phyloP scores from a whole-genome alignment of 2,888 invertebrate species.

The Caenorhabditis imperialis region DNA sequence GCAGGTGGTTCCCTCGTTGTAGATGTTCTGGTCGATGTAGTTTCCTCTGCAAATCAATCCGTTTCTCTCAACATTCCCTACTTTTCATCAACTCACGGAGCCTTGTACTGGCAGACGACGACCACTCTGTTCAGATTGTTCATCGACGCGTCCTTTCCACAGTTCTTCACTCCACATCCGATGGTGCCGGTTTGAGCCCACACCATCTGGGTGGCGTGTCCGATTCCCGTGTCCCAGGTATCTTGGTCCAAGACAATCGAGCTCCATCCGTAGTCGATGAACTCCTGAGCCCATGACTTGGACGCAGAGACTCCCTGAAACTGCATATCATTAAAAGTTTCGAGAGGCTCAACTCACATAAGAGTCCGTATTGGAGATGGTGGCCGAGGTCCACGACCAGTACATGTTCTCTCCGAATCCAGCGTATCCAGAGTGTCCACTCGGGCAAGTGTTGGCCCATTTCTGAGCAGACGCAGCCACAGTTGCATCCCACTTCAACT shows the following conservation, averaged over 20 bases:
- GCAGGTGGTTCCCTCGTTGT: constrained; percentile 30
- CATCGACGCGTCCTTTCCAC: constrained; percentile 23
- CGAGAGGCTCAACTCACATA: constrained; percentile 1
- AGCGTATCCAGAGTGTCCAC: constrained; percentile 22
- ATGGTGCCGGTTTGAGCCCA: constrained; percentile 41
- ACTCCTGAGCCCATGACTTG: constrained; percentile 48
- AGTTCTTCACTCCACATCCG: constrained; percentile 54
- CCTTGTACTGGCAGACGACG: constrained; percentile 54
- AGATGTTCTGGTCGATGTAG: constrained; percentile 16
- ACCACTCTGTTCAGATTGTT: constrained; percentile 26
- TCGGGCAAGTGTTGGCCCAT: constrained; percentile 39
- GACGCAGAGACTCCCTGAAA: constrained; percentile 21
- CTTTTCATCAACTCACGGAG: constrained; percentile 30
- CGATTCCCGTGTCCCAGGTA: constrained; percentile 50
- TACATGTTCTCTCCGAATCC: constrained; percentile 46
- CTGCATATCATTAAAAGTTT: too few species aligned
- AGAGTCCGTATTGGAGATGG: constrained; percentile 15
- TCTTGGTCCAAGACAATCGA: constrained; percentile 33
- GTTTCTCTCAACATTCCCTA: background rate
- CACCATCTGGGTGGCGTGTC: constrained; percentile 58
- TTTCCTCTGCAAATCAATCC: constrained; percentile 19
- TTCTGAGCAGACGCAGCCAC: constrained; percentile 33
- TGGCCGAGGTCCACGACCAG: constrained; percentile 22
- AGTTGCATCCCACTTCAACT: constrained; percentile 36
- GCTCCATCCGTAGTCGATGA: constrained; percentile 53